Evolutionary conservation across 2,113 vertebrate species (phyloP).

Genomic region (Electrona antarctica): DNA sequence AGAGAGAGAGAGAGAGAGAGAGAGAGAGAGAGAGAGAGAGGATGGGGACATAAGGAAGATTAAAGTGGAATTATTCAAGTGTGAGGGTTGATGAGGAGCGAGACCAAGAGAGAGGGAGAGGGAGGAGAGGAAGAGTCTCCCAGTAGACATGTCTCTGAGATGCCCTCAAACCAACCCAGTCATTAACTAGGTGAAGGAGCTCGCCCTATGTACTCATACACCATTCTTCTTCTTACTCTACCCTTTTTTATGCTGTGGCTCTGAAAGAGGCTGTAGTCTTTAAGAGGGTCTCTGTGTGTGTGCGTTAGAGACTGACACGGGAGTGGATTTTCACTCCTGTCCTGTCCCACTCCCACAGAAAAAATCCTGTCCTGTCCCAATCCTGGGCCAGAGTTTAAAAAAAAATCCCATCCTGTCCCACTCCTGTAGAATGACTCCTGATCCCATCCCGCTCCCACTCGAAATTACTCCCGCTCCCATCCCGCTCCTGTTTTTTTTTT

Average conservation of each 20-base stretch:
- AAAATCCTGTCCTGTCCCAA: too few relatives aligned
- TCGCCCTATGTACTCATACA: constrained; percentile 7
- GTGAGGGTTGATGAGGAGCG: constrained; percentile 45
- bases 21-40: constrained; percentile 15
- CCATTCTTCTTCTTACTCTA: not conserved
- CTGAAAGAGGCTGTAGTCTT: too few relatives aligned
- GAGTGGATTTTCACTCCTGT: too few relatives aligned
- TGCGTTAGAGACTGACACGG: too few relatives aligned
- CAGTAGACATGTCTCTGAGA: constrained; percentile 21
- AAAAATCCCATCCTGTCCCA: too few relatives aligned
- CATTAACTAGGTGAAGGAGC: constrained; percentile 28
- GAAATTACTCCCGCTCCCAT: too few relatives aligned
- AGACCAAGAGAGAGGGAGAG: not conserved
- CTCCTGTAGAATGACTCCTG: too few relatives aligned
- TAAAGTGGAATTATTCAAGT: constrained; percentile 75
- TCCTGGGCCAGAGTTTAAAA: too few relatives aligned
- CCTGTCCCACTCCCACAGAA: too few relatives aligned
- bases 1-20: constrained; percentile 62
- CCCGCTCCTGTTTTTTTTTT: too few relatives aligned
- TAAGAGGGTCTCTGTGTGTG: too few relatives aligned
- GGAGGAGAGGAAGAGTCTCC: constrained; percentile 21
- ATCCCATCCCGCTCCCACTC: too few relatives aligned
- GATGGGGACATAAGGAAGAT: constrained; percentile 59
- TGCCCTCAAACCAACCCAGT: constrained; percentile 16
- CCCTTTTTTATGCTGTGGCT: not conserved